These are phyloP conservation scores for Pardalotus punctatus DNA, from an alignment of 2,113 vertebrate species.

Conservation along the genomic window DNA sequence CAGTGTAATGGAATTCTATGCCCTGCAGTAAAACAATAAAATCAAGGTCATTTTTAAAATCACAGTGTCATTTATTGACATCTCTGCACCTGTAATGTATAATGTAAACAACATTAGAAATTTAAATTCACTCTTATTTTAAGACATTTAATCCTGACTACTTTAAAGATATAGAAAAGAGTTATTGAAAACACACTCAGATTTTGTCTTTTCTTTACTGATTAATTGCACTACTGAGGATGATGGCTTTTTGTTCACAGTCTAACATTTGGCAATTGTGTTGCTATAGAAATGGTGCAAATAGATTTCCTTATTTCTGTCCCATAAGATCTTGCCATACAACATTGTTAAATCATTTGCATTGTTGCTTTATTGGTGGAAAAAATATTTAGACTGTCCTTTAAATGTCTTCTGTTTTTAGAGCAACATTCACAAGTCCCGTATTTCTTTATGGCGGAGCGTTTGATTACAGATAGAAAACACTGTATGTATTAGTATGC, in stretches of 20 bases:
- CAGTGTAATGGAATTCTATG: constrained; percentile 22
- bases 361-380: constrained; percentile 14
- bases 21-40: constrained; percentile 37
- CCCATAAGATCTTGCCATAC: background rate
- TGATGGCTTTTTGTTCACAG: constrained; percentile 50
- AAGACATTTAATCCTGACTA: background rate
- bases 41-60: constrained; percentile 46
- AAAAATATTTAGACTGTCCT: constrained; percentile 40
- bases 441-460: background rate
- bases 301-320: constrained; percentile 46
- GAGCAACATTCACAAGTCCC: background rate
- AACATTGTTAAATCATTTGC: constrained; percentile 40
- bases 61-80: constrained; percentile 20
- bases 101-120: background rate
- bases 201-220: constrained; percentile 29
- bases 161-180: background rate
- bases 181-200: background rate
- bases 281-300: constrained; percentile 62
- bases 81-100: background rate
- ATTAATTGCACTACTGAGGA: constrained; percentile 26
- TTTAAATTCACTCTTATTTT: background rate
- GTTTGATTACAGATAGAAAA: constrained; percentile 52
- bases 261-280: constrained; percentile 32
- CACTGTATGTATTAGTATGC: constrained; percentile 50
- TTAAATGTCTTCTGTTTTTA: constrained; percentile 41